Conservation (phyloP, 2,797 vertebrate species). For the Catharus ustulatus region DNA sequence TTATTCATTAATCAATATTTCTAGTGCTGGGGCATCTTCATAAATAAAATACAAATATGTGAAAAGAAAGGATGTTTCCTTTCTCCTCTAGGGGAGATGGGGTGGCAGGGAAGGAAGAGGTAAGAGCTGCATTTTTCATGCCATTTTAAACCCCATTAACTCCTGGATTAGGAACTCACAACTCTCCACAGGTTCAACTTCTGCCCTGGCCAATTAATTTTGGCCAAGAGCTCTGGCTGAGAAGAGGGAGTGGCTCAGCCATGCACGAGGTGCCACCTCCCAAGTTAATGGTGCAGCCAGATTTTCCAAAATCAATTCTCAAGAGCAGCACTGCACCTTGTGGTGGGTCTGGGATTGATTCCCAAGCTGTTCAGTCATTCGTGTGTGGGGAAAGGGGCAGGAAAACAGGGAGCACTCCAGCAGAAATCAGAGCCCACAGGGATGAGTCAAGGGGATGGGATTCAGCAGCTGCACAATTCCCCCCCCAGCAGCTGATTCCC, state of each 20-base stretch:
- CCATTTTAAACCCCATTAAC: not conserved
- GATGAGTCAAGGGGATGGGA: not conserved
- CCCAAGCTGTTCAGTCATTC: not conserved
- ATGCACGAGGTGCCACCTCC: not conserved
- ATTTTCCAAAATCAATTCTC: not conserved
- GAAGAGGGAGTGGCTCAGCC: not conserved
- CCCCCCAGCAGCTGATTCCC: not conserved
- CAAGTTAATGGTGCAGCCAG: not conserved
- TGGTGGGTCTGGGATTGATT: not conserved
- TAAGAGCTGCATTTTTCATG: not conserved
- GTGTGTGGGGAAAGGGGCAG: not conserved
- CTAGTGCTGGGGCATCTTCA: not conserved
- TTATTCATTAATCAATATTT: not conserved
- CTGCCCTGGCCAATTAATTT: fast-evolving
- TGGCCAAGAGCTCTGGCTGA: not conserved
- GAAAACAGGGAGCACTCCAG: not conserved
- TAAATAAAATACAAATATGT: not conserved
- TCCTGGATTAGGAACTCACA: not conserved
- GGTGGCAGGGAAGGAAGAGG: not conserved
- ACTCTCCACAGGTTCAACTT: not conserved
- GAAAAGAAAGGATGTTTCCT: not conserved
- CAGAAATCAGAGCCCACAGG: not conserved
- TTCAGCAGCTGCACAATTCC: not conserved
- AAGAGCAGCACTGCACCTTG: not conserved
- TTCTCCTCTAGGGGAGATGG: not conserved